phyloP scores from a whole-genome alignment of 2,888 invertebrate species.

The Trypoxylon attenuatum region DNA sequence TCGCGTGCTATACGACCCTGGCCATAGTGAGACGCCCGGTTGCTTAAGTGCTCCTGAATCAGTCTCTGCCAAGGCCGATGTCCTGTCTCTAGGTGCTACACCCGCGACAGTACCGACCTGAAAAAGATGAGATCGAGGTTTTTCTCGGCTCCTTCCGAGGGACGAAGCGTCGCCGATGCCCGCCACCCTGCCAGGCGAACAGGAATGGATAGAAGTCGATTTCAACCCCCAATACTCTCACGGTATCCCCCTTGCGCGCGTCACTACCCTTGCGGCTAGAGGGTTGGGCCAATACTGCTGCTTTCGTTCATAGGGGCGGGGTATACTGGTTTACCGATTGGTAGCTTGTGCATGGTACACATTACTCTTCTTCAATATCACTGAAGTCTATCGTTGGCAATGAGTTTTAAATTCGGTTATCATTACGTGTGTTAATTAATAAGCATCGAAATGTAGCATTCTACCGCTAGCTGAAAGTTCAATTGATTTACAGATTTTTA shows the following conservation, averaged over 20 bases:
- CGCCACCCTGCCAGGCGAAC: conserved; percentile 67
- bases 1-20: conserved; percentile 66
- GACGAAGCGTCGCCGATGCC: conserved; percentile 72
- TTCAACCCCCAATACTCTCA: not conserved
- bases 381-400: too few species aligned
- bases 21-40: conserved; percentile 67
- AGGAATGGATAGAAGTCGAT: conserved; percentile 43
- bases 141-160: conserved; percentile 69
- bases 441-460: too few species aligned
- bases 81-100: conserved; percentile 59
- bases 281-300: too few species aligned
- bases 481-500: too few species aligned
- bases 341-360: too few species aligned
- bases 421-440: too few species aligned
- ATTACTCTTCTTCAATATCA: too few species aligned
- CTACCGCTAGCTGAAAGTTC: too few species aligned
- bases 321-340: too few species aligned
- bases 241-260: not conserved
- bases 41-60: conserved; percentile 68
- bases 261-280: too few species aligned
- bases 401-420: too few species aligned
- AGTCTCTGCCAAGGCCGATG: conserved; percentile 43
- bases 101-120: conserved; percentile 54
- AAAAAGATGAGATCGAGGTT: conserved; percentile 67
- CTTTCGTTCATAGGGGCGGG: too few species aligned